Base-by-base conservation (phyloP, 2,888 invertebrate genomes). In the Nezara viridula region DNA sequence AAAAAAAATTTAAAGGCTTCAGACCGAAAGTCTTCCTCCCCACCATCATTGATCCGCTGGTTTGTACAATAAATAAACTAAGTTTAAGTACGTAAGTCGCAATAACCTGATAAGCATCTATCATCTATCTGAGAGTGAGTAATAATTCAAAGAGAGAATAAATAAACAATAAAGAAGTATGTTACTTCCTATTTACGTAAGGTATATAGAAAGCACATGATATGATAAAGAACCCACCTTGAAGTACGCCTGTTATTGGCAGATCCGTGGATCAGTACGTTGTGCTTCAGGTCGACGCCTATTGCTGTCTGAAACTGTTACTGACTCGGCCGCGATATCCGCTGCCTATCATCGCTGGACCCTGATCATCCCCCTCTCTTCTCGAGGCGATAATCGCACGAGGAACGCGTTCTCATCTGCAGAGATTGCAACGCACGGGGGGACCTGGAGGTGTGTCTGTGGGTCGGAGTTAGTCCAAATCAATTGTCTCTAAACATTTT, bases 351-450 rank as follows among this genome's bases (percentile, higher is more conserved):
- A 44, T 44, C 81, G 21, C 81, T 81, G 81, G 81, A 81, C 81
- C 81, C 81, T 81, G 81, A 81, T 81, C 81, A 81, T 81, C 81
- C 81, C 81, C 81, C 81, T 81, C 81, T 81, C 81, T 77, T 40
- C 77, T 2, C 21, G 10, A 37, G 37, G 40, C 24, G 44, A 47
- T 81, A n/a, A 47, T 81, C 81, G 66, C 66, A 37, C 16, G 32
- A 66, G 7, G 32, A 37, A 19, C 7, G 66, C 19, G 19, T 37
- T 73, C 32, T 14, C 32, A 21, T 37, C 21, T 73, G 32, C 0
- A 37, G 5, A 14, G 32, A 37, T 37, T 60, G 27, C 60, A 32
- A 32, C 27, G 60, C 32, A 73, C 32, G 66, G 27, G 66, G 32
- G 32, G 2, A 73, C 21, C 37, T 73, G 66, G 19, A 73, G 66